Evolutionary conservation across 1,140 invertebrate species (phyloP).

Genomic region (Pachypeltis micranthus): DNA sequence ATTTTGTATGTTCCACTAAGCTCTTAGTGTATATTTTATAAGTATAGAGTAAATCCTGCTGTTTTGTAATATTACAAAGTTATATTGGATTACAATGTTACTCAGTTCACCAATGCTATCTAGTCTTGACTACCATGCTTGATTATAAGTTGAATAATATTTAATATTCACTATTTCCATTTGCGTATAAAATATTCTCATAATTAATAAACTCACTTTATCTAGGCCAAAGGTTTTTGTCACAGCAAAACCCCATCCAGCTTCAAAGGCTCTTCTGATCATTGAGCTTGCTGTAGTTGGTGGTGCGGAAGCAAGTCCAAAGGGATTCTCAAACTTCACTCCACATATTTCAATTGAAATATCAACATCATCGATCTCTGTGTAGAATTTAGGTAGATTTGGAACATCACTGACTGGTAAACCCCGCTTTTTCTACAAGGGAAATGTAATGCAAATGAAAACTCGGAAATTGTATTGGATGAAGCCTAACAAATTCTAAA

Average conservation of each 20-base stretch:
- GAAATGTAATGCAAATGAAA: not conserved
- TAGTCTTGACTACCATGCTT: too few species aligned
- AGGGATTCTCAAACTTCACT: constrained; percentile 89
- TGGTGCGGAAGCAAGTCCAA: constrained; percentile 91
- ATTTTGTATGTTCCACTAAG: too few species aligned
- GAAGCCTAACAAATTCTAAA: too few species aligned
- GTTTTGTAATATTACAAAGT: too few species aligned
- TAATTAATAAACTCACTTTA: constrained; percentile 62
- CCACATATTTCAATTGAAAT: constrained; percentile 85
- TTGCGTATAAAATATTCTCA: too few species aligned
- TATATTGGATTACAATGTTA: too few species aligned
- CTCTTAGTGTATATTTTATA: too few species aligned
- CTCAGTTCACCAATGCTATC: too few species aligned
- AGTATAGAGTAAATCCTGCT: too few species aligned
- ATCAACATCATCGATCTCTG: constrained; percentile 87
- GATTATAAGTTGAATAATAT: too few species aligned
- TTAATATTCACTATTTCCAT: too few species aligned
- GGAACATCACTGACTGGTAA: constrained; percentile 41
- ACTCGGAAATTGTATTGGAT: too few species aligned
- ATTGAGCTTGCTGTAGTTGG: constrained; percentile 89
- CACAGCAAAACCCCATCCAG: constrained; percentile 91
- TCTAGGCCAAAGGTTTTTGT: constrained; percentile 94
- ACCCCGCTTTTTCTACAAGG: not conserved
- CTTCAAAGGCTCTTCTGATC: constrained; percentile 87
- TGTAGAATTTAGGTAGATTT: constrained; percentile 79